Percentiles rank a stretch among this genome's conserved stretches.
Conservation (phyloP, 2,797 vertebrate genomes). For the Anisognathus igniventris region DNA sequence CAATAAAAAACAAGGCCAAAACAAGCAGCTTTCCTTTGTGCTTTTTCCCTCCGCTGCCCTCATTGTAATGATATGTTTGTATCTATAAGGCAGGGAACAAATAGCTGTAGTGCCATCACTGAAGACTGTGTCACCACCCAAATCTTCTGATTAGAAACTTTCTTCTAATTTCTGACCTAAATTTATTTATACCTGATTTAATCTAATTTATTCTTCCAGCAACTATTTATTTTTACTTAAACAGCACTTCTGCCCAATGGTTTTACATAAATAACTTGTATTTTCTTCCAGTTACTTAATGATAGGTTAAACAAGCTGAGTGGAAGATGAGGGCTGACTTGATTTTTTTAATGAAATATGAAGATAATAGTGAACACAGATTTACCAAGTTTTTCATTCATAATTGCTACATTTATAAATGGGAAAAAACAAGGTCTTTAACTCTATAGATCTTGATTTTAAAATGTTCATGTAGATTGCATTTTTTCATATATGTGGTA, state of each 20-base stretch:
- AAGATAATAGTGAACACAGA: background rate
- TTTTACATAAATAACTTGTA: background rate
- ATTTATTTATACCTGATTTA: background rate
- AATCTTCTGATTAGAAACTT: background rate
- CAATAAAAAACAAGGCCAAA: background rate
- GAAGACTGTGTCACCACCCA: background rate
- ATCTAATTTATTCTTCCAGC: background rate
- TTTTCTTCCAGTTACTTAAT: background rate
- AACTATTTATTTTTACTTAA: background rate
- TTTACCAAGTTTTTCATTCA: background rate
- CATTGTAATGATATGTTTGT: background rate
- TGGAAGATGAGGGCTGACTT: background rate
- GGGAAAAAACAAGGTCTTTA: background rate
- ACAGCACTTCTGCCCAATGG: background rate
- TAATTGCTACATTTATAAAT: background rate
- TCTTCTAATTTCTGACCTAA: background rate
- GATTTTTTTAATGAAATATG: background rate
- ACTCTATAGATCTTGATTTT: background rate
- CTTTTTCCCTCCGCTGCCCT: background rate
- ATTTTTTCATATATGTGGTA: background rate
- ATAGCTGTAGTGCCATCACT: background rate
- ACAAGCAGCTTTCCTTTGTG: background rate
- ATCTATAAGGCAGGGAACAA: background rate
- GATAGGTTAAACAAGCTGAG: background rate
- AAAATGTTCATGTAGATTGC: background rate